Evolutionary conservation across 2,888 invertebrate genomes (phyloP).

Genomic region (Anoplius nigerrimus): DNA sequence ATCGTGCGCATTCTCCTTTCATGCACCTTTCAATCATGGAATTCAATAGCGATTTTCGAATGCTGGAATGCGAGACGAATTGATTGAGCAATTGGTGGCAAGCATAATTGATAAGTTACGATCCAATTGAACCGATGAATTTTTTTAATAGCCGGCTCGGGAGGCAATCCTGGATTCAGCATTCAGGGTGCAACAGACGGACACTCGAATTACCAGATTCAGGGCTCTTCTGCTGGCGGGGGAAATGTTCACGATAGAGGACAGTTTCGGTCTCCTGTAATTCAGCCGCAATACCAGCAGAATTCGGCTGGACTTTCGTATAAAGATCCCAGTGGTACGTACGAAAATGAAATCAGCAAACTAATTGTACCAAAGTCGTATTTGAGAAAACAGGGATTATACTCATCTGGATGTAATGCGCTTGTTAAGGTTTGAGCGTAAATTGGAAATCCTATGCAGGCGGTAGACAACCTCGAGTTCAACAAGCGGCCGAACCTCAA

Average conservation of each 20-base stretch:
- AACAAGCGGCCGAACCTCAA: slow-evolving; percentile 28
- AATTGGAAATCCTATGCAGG: slow-evolving; percentile 70
- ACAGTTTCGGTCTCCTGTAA: too few species aligned
- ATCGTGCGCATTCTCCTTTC: slow-evolving; percentile 5
- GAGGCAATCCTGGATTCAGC: slow-evolving; percentile 59
- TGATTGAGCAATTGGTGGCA: background rate
- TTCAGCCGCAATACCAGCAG: slow-evolving; percentile 60
- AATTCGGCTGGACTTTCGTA: slow-evolving; percentile 60
- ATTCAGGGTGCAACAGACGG: slow-evolving; percentile 69
- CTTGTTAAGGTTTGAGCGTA: slow-evolving; percentile 61
- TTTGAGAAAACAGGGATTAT: too few species aligned
- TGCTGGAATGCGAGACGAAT: background rate
- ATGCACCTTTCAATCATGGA: background rate
- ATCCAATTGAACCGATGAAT: too few species aligned
- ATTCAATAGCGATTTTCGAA: background rate
- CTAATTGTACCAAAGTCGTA: too few species aligned
- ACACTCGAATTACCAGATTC: slow-evolving; percentile 66
- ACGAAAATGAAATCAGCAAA: background rate
- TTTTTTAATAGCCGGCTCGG: slow-evolving; percentile 56
- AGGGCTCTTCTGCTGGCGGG: slow-evolving; percentile 65
- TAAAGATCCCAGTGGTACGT: slow-evolving; percentile 67
- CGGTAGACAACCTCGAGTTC: slow-evolving; percentile 38
- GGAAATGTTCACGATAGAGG: too few species aligned
- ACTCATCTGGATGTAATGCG: too few species aligned
- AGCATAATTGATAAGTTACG: too few species aligned